phyloP scores from a whole-genome alignment of 1,140 invertebrate genomes.

The Dreissena rostriformis region DNA sequence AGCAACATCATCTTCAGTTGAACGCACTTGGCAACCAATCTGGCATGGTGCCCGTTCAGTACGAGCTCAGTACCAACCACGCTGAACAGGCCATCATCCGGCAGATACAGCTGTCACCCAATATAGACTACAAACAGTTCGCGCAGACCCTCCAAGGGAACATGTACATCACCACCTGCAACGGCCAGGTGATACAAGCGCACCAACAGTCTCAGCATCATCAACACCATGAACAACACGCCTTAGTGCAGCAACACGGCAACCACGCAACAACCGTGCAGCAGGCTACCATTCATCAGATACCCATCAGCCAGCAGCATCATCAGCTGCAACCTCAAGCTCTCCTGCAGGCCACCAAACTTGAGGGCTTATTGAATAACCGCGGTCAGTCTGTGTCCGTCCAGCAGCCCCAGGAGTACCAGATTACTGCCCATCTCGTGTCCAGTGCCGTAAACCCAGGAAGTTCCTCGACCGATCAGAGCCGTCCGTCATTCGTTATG shows the following conservation, averaged over 20 bases:
- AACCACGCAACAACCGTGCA: slow-evolving; percentile 46
- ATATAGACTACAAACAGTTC: slow-evolving; percentile 48
- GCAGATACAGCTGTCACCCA: slow-evolving; percentile 45
- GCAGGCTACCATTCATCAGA: slow-evolving; percentile 1
- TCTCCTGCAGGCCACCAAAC: slow-evolving; percentile 27
- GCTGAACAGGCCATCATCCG: slow-evolving; percentile 36
- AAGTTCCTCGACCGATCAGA: slow-evolving; percentile 13
- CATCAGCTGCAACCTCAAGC: slow-evolving; percentile 51
- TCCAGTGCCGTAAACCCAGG: neutral
- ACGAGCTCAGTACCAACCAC: slow-evolving; percentile 32
- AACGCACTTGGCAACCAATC: slow-evolving; percentile 15
- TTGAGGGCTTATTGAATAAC: slow-evolving; percentile 40
- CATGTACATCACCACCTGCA: slow-evolving; percentile 51
- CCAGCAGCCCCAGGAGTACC: slow-evolving; percentile 52
- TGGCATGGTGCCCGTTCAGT: slow-evolving; percentile 45
- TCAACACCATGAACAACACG: slow-evolving; percentile 22
- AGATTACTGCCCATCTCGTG: neutral
- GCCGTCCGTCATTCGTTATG: slow-evolving; percentile 10
- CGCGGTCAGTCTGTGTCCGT: slow-evolving; percentile 41
- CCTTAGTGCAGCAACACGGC: slow-evolving; percentile 39
- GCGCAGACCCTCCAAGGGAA: slow-evolving; percentile 42
- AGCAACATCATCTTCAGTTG: slow-evolving; percentile 60
- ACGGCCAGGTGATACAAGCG: slow-evolving; percentile 32
- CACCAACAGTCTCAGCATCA: slow-evolving; percentile 45
- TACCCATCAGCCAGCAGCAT: slow-evolving; percentile 46